Percentiles rank a stretch among this genome's conserved stretches.
phyloP scores from a whole-genome alignment of 1,140 invertebrate genomes.

The Drosophila tristis region DNA sequence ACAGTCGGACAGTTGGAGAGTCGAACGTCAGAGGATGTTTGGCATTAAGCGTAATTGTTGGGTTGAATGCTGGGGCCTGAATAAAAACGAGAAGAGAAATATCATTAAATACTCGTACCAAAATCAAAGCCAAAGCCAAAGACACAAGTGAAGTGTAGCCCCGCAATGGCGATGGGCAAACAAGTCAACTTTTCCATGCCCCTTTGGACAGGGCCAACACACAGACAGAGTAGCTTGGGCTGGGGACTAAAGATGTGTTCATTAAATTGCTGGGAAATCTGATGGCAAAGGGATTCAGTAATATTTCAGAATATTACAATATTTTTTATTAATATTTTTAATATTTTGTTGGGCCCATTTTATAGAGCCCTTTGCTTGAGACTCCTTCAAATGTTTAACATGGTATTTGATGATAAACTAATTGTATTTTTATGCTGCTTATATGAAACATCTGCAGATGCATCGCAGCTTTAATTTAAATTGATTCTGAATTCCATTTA shows the following conservation, averaged over 20 bases:
- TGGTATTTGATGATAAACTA: no score
- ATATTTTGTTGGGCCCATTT: no score
- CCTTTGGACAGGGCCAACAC: neutral
- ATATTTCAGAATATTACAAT: no score
- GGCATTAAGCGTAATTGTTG: conserved; percentile 81
- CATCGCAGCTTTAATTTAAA: no score
- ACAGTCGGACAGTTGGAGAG: conserved; percentile 17
- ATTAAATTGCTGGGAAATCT: no score
- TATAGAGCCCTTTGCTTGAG: no score
- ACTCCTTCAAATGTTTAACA: no score
- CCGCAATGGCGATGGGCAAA: conserved; percentile 21
- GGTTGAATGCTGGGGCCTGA: conserved; percentile 48
- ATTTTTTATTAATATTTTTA: no score
- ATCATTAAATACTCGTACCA: conserved; percentile 79
- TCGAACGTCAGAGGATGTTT: conserved; percentile 69
- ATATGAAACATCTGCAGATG: no score
- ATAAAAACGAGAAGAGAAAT: conserved; percentile 45
- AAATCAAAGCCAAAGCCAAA: conserved; percentile 74
- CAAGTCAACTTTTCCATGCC: conserved; percentile 59
- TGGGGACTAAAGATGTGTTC: neutral
- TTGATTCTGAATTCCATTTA: no score
- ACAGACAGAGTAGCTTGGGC: neutral
- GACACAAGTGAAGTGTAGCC: conserved; percentile 73
- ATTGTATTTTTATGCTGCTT: no score
- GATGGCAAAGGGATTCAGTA: no score